Conservation (phyloP, 2,888 invertebrate genomes). For the Thysanoteuthis rhombus region DNA sequence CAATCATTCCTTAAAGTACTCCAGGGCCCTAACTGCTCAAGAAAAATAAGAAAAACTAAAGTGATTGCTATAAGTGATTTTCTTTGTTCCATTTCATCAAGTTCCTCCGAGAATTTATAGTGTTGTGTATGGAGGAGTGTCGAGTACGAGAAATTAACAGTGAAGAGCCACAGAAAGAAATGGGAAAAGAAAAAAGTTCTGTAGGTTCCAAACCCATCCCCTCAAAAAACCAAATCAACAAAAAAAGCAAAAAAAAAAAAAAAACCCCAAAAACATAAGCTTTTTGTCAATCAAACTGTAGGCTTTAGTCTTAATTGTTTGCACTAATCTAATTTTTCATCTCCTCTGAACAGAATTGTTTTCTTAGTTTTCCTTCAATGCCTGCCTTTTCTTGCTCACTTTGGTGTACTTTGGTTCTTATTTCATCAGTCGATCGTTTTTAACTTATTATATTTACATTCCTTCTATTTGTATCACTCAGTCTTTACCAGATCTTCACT, state of each 20-base stretch:
- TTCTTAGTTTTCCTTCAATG: too few relatives aligned
- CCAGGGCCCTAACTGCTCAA: too few relatives aligned
- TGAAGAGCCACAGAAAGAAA: not conserved
- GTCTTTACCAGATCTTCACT: too few relatives aligned
- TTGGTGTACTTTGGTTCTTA: too few relatives aligned
- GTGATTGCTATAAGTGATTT: not conserved
- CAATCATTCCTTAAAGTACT: not conserved
- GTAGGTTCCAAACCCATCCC: not conserved
- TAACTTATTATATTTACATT: too few relatives aligned
- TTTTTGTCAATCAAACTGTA: not conserved
- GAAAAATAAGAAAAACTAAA: not conserved
- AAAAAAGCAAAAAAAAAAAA: not conserved
- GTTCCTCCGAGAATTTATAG: not conserved
- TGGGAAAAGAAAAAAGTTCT: not conserved
- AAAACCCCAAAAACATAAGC: not conserved
- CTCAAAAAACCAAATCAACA: not conserved
- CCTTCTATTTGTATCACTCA: too few relatives aligned
- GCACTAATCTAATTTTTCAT: not conserved
- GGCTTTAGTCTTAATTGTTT: not conserved
- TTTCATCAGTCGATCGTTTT: too few relatives aligned
- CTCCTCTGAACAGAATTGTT: too few relatives aligned
- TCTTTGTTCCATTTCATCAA: not conserved
- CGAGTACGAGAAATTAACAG: not conserved
- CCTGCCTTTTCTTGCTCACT: too few relatives aligned
- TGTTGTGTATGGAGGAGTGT: not conserved